Evolutionary conservation across 1,140 invertebrate species (phyloP), one percentile per base, ranked within the genome.

Genomic region (Brachionus sp.): DNA sequence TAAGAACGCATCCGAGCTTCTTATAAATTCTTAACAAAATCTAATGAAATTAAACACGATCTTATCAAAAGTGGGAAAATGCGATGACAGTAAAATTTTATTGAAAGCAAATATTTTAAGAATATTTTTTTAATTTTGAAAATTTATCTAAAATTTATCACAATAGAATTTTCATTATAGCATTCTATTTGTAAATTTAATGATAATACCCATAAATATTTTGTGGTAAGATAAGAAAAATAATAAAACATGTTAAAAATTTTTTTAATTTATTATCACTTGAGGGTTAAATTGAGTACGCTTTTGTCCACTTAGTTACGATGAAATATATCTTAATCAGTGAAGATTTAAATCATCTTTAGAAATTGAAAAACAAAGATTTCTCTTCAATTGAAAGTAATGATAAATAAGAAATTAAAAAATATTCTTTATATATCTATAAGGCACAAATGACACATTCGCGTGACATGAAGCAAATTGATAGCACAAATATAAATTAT

Each of bases 61-160:
- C 19, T 19, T 57, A 57, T 29, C 29, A 29, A 29, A 29, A 29
- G 1, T 2, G 29, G 19, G 19, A 6, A 7, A 57, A 57, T 19
- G 5, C 7, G 19, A n/a, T 5, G 16, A 57, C 50, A 57, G 19
- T 57, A 19, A 57, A 57, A 23, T 25, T 57, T 57, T 57, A 57
- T 57, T 7, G 16, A 57, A 19, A 57, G 3, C 50, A 57, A 57
- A 5, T 57, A 57, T 57, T 50, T 57, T 57, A 57, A 16, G 50
- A 57, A 57, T 57, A 57, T 57, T 57, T 57, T 53, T 16, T 19
- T 9, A 57, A 2, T 25, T 57, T 57, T 57, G n/a, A 7, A 57
- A 57, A 57, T 57, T 57, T 57, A 57, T 57, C 50, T 57, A 23
- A 57, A 57, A 57, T 57, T 57, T 57, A 57, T 57, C 50, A 57